Evolutionary conservation across 2,797 vertebrate species (phyloP).

Genomic region (Knipowitschia caucasica): DNA sequence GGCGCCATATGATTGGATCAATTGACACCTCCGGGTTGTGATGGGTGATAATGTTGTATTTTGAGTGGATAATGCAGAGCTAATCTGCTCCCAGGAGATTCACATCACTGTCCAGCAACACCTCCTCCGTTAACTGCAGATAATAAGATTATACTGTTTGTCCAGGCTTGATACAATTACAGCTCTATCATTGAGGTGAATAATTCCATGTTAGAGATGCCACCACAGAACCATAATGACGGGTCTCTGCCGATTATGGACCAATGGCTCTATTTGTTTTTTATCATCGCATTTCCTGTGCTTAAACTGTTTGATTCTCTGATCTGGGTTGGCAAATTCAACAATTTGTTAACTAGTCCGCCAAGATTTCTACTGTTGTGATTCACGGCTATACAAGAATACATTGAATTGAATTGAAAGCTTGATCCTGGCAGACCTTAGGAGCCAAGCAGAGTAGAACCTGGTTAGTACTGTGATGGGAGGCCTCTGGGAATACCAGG

Average conservation of each 20-base stretch:
- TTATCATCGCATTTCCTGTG: too few species aligned
- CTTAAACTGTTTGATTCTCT: background rate
- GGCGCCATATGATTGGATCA: conserved; percentile 67
- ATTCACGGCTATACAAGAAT: too few species aligned
- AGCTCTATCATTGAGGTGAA: conserved; percentile 48
- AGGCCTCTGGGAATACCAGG: too few species aligned
- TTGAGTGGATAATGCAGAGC: conserved; percentile 71
- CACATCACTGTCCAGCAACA: conserved; percentile 48
- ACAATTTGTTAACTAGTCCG: too few species aligned
- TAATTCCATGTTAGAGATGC: conserved; percentile 45
- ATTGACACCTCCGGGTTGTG: conserved; percentile 66
- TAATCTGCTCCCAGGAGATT: conserved; percentile 68
- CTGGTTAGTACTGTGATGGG: too few species aligned
- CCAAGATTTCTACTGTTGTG: too few species aligned
- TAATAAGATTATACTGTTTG: conserved; percentile 67
- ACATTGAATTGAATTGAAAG: too few species aligned
- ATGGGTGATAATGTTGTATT: conserved; percentile 69
- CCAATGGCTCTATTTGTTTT: too few species aligned
- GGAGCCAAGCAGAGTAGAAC: too few species aligned
- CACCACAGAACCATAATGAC: conserved; percentile 4
- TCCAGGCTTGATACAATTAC: conserved; percentile 62
- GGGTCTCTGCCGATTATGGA: background rate
- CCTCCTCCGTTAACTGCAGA: conserved; percentile 65
- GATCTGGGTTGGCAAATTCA: too few species aligned
- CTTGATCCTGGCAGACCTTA: too few species aligned